Percentiles rank a stretch among this genome's conserved stretches.
phyloP scores from a whole-genome alignment of 2,113 vertebrate genomes.

The Saguinus imperator region DNA sequence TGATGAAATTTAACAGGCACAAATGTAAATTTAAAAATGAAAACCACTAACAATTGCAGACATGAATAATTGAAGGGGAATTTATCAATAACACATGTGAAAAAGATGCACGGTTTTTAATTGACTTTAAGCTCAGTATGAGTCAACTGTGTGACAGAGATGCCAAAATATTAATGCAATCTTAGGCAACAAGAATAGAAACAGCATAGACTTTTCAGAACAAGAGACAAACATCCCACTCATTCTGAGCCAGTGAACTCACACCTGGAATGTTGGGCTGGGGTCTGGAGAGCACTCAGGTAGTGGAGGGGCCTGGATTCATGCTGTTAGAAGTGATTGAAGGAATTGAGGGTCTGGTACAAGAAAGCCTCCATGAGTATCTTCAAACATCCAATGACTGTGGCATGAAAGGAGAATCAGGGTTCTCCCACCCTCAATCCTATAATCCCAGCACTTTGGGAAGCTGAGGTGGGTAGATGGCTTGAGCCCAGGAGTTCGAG shows the following conservation, averaged over 20 bases:
- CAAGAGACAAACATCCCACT: neutral
- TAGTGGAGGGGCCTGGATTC: neutral
- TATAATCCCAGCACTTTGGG: too few species aligned
- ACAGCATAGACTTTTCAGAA: neutral
- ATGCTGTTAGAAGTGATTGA: accelerated
- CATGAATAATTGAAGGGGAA: neutral
- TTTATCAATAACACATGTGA: conserved; percentile 64
- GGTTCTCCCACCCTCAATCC: neutral
- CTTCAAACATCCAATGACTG: neutral
- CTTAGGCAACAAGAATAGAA: neutral
- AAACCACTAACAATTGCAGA: neutral
- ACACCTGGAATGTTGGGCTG: neutral
- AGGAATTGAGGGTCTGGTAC: neutral
- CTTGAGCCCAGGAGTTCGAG: too few species aligned
- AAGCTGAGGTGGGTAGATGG: too few species aligned
- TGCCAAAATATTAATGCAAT: neutral
- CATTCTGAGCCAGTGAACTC: neutral
- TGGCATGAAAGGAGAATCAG: neutral
- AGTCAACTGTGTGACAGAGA: neutral
- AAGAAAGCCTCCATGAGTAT: neutral
- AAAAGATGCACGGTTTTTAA: conserved; percentile 3
- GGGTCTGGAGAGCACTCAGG: neutral
- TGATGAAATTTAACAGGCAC: conserved; percentile 16
- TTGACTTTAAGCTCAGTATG: neutral
- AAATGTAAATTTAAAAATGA: conserved; percentile 42